Evolutionary conservation across 2,797 vertebrate species (phyloP).

Genomic region (Leptodactylus fallax): DNA sequence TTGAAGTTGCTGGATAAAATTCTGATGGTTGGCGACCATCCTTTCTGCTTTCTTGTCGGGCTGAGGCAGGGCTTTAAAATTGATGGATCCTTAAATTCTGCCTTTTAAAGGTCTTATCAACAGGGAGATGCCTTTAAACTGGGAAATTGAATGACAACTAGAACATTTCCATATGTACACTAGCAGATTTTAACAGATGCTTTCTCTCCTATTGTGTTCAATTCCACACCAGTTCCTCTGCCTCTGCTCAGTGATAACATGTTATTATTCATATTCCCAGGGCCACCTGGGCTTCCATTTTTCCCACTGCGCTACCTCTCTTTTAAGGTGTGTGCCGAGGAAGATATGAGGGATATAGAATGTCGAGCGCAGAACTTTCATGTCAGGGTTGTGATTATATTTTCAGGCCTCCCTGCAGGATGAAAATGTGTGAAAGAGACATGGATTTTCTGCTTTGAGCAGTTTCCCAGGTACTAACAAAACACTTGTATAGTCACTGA

Average conservation of each 20-base stretch:
- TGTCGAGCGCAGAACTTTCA: slow-evolving; percentile 62
- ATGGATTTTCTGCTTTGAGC: slow-evolving; percentile 65
- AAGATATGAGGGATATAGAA: slow-evolving; percentile 52
- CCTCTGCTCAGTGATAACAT: slow-evolving; percentile 52
- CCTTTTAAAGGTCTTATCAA: slow-evolving; percentile 46
- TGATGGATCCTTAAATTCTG: slow-evolving; percentile 45
- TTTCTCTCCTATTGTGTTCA: slow-evolving; percentile 36
- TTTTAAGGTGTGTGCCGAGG: slow-evolving; percentile 53
- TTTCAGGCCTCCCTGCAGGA: slow-evolving; percentile 59
- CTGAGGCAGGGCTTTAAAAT: slow-evolving; percentile 32
- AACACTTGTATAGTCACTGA: slow-evolving; percentile 65
- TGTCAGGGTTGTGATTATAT: slow-evolving; percentile 63
- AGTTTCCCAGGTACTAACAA: slow-evolving; percentile 61
- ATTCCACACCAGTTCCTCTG: slow-evolving; percentile 35
- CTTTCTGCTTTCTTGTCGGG: neutral
- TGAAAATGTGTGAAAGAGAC: slow-evolving; percentile 64
- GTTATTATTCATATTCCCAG: slow-evolving; percentile 50
- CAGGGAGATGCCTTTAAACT: slow-evolving; percentile 36
- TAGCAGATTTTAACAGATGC: slow-evolving; percentile 49
- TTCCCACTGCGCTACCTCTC: neutral
- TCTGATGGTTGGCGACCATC: neutral
- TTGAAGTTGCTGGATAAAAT: slow-evolving; percentile 1
- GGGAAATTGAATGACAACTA: slow-evolving; percentile 15
- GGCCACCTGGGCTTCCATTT: slow-evolving; percentile 41
- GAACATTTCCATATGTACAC: slow-evolving; percentile 51